A percentile compares a stretch with the other conserved stretches of the same genome.
phyloP scores from a whole-genome alignment of 2,113 vertebrate genomes.

The Rhombomys opimus region DNA sequence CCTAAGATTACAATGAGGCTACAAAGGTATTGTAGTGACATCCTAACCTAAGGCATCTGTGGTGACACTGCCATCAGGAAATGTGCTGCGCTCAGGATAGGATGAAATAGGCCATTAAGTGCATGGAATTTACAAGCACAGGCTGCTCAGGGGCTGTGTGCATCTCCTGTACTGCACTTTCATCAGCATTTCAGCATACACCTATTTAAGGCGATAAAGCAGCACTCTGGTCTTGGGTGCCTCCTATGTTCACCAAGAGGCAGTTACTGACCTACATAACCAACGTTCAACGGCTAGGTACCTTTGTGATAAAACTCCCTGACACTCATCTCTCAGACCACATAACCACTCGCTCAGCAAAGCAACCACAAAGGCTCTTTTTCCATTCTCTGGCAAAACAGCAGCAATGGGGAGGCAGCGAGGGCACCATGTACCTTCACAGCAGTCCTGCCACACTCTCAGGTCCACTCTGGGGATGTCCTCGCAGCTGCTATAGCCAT shows the following conservation, averaged over 20 bases:
- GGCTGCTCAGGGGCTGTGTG: neutral
- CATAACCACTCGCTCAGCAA: neutral
- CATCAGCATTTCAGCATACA: neutral
- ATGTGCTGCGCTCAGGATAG: neutral
- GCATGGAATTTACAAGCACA: neutral
- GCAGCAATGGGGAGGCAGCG: neutral
- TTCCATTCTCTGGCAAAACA: neutral
- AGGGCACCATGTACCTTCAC: constrained; percentile 91
- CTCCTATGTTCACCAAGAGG: neutral
- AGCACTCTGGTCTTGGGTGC: no score
- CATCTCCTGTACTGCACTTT: neutral
- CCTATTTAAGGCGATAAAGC: neutral
- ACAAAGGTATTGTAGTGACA: neutral
- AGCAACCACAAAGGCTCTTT: neutral
- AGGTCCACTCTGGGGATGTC: constrained; percentile 95
- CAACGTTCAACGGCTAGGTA: no score
- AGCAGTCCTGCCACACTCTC: constrained; percentile 99
- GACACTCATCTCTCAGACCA: neutral
- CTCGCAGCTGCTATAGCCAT: constrained; percentile 93
- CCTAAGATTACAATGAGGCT: neutral
- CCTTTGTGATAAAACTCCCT: neutral
- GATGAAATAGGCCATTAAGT: neutral
- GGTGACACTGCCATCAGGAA: neutral
- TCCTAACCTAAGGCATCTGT: neutral
- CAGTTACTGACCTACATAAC: neutral